Evolutionary conservation across 2,113 vertebrate species (phyloP), one percentile per base, ranked within the genome.

Genomic region (Ictalurus furcatus): DNA sequence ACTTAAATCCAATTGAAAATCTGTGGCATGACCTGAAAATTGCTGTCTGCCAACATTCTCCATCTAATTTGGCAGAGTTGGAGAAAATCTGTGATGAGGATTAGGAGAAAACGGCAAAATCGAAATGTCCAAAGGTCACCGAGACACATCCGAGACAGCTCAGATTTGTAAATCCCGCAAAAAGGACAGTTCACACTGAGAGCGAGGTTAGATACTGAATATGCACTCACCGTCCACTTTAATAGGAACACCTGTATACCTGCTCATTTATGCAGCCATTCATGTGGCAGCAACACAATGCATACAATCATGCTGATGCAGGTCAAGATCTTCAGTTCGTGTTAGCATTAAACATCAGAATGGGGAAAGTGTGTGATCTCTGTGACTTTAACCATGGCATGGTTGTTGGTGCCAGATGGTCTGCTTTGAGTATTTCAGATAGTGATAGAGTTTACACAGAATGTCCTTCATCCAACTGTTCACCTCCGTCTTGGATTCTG

Each of bases 41-140:
- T 37, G 54, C 79, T 81, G 28, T 30, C 79, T 81, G n/a, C 79
- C 79, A 81, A 81, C 79, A 81, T 81, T 34, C 28, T 23, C 17
- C 19, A 59, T 37, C 54, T 82, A 82, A 34, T 21, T 58, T 59
- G 54, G 74, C 34, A 37, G 34, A 74, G 34, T 23, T 54, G 28
- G 44, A 48, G 78, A 80, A 80, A 30, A 80, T 78, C 19, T 48
- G 23, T 2, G 3, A 28, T 78, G 23, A 78, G 74, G 21, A 78
- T 52, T 28, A 79, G 25, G 28, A 19, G 8, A 58, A 78, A 78
- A 28, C 25, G 8, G 4, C 23, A 25, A 48, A 6, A 78, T 28
- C 11, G 1, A 44, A 44, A 76, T 19, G 16, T 73, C 1, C 69
- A 73, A 73, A 73, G 11, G 17, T 73, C 34, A 73, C 34, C 37